Base-by-base conservation (phyloP, 1,140 invertebrate genomes). In the Temnothorax longispinosus region DNA sequence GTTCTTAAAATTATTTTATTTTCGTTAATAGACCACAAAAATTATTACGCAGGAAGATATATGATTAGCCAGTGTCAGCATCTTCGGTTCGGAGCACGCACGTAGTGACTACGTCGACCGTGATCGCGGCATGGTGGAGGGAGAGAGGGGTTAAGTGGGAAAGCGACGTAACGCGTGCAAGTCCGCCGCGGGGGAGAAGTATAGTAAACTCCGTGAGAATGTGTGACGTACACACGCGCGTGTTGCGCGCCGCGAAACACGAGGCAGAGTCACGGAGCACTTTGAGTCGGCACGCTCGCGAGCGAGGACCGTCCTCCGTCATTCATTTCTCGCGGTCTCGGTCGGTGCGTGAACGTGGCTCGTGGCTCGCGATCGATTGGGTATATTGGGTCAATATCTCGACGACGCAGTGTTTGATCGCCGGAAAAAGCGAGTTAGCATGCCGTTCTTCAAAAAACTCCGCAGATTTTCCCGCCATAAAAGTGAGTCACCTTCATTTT, bases 401-500 rank as follows among this genome's bases (percentile, higher is more conserved):
- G 44, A 18, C 18, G n/a, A 76, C 35, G 15, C 4, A 56, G 56
- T n/a, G 50, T 54, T 27, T 11, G 21, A 71, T 67, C 41, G 75
- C 38, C 38, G 15, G 11, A 47, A 77, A 72, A n/a, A 21, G 62
- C 11, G 60, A 41, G 11, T n/a, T 27, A 89, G 78, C 35, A 95
- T 95, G 94, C 92, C 93, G 50, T 94, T 95, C 81, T 95, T 95
- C 77, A 94, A 94, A 71, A 95, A 94, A 84, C 81, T 95, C n/a
- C 74, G 89, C n/a, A 92, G 92, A 90, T 94, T 94, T 74, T 88
- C 94, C 52, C 92, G 92, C 71, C 94, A 94, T 72, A 93, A 94
- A 87, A 95, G 94, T 95, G 86, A 94, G 94, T 94, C 7, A 0
- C 54, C 32, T 38, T 10, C 11, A 35, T 76, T 11, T 44, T 60